Conservation (phyloP, 2,113 vertebrate species). For the Xiphorhynchus elegans region DNA sequence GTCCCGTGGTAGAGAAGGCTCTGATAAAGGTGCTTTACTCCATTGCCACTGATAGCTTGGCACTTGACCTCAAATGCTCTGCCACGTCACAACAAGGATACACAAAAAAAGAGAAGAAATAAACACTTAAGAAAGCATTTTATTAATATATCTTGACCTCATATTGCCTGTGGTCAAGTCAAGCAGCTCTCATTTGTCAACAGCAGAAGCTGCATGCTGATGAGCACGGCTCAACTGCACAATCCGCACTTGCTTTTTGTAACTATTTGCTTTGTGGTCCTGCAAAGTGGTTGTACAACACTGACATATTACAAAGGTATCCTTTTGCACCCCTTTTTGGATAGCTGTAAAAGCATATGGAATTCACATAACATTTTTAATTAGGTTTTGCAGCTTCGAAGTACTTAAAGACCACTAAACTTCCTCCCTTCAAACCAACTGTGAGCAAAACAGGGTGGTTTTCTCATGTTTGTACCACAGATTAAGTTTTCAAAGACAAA, state of each 20-base stretch:
- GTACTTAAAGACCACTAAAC: neutral
- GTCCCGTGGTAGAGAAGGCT: neutral
- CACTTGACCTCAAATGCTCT: conserved; percentile 15
- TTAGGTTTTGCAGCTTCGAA: neutral
- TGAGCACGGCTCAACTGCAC: neutral
- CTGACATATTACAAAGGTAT: neutral
- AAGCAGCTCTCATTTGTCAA: neutral
- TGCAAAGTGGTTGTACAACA: neutral
- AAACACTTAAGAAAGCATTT: neutral
- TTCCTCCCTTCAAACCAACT: neutral
- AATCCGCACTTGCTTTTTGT: neutral
- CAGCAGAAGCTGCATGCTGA: neutral
- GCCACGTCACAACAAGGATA: neutral
- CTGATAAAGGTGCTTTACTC: conserved; percentile 35
- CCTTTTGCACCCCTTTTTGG: neutral
- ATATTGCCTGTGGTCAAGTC: neutral
- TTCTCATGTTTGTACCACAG: neutral
- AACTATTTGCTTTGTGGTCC: neutral
- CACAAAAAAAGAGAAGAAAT: neutral
- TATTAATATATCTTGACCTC: neutral
- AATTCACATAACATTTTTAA: neutral
- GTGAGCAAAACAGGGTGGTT: neutral
- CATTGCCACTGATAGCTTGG: conserved; percentile 13
- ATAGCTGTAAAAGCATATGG: neutral
- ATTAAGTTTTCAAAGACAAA: neutral